Base-by-base conservation (phyloP, 2,888 invertebrate species). In the Archips xylosteana region DNA sequence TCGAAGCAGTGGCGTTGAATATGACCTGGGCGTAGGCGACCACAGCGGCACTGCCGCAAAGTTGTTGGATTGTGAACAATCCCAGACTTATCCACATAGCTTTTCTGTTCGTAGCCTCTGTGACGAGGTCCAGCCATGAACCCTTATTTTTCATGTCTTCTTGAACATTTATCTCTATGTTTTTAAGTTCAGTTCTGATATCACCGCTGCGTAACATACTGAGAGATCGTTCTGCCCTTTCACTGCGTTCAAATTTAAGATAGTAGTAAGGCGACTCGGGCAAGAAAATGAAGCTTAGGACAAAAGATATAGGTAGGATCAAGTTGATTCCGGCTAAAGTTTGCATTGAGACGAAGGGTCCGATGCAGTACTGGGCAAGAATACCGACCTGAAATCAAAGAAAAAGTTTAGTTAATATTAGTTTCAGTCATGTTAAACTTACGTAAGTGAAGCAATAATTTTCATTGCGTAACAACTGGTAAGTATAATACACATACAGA, bases 181-280 rank as follows among this genome's bases (percentile, higher is more conserved):
- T 94, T 78, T 96, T 95, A 61, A 95, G 88, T 85, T 95, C 94
- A 73, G 89, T 89, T 83, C 92, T 90, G 77, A 95, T 94, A 71
- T 95, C 92, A 75, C 94, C 95, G 61, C 95, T 95, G 75, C 97
- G 92, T 63, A 97, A 86, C 83, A 94, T 95, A 78, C 92, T 90
- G 74, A 97, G 90, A 15, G 96, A 94, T 75, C 92, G 85, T 77
- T 95, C 92, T 4, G 96, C 96, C 80, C 95, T 95, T 75, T 94
- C 90, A 74, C 91, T 93, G 76, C 94, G 91, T 78, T 94, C 94
- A 76, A 94, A 94, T 81, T 94, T 92, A 76, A 95, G 86, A 79
- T 95, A 92, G 84, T 93, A 95, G 79, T 96, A 95, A 15, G 96
- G 96, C 77, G 96, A 95, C 90, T 97, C 97, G n/a, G 97, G 97